Evolutionary conservation across 1,140 invertebrate genomes (phyloP).

Genomic region (Bombus impatiens): DNA sequence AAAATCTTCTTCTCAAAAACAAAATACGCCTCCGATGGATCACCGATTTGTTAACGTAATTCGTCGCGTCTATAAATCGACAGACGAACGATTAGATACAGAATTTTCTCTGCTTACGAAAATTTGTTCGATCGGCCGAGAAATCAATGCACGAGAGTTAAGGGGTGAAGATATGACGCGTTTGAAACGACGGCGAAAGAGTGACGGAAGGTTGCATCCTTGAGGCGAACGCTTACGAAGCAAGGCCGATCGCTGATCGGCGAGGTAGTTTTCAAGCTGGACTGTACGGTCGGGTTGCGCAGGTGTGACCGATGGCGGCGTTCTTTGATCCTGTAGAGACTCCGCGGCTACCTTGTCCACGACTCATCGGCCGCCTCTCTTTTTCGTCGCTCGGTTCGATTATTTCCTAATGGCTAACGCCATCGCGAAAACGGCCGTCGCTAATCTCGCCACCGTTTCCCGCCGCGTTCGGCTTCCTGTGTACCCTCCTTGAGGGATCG

Average conservation of each 20-base stretch:
- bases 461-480: slow-evolving; percentile 6
- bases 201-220: not conserved
- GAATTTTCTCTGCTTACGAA: not conserved
- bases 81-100: too few species aligned
- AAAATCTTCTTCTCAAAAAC: too few species aligned
- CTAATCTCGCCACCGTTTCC: slow-evolving; percentile 41
- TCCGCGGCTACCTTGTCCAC: slow-evolving; percentile 76
- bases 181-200: slow-evolving; percentile 1
- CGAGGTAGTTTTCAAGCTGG: slow-evolving; percentile 60
- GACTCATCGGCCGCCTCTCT: slow-evolving; percentile 64
- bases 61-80: not conserved
- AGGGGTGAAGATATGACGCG: not conserved
- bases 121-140: not conserved
- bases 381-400: slow-evolving; percentile 70
- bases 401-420: slow-evolving; percentile 70
- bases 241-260: slow-evolving; percentile 21
- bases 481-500: not conserved
- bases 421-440: slow-evolving; percentile 64
- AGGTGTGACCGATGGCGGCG: slow-evolving; percentile 80
- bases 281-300: slow-evolving; percentile 77
- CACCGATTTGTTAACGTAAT: not conserved
- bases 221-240: slow-evolving; percentile 18
- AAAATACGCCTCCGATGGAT: not conserved
- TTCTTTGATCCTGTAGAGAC: slow-evolving; percentile 77
- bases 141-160: not conserved